phyloP scores from a whole-genome alignment of 2,797 vertebrate genomes.

The Dipus sagitta region DNA sequence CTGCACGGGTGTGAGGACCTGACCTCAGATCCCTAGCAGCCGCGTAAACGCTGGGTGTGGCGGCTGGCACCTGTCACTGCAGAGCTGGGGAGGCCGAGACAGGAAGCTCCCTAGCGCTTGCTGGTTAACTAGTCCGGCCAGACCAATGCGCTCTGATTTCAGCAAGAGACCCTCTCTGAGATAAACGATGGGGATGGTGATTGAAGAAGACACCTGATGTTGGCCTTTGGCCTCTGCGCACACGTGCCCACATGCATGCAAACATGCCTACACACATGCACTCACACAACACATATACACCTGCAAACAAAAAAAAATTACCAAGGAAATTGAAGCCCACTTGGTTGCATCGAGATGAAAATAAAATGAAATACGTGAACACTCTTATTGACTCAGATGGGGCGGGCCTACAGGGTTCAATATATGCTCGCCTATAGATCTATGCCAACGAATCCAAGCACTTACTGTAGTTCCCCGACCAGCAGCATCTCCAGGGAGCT shows the following conservation, averaged over 20 bases:
- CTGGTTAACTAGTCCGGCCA: background rate
- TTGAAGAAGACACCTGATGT: no score
- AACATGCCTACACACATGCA: no score
- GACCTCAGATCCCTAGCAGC: no score
- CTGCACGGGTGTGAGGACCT: background rate
- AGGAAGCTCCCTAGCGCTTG: background rate
- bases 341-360: no score
- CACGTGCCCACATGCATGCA: background rate
- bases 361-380: no score
- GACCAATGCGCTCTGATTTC: background rate
- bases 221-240: background rate
- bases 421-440: background rate
- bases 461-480: no score
- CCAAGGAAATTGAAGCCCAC: no score
- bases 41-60: background rate
- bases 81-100: no score
- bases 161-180: background rate
- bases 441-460: background rate
- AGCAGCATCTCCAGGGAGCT: background rate
- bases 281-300: no score
- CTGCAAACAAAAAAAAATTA: no score
- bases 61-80: background rate
- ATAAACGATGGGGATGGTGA: background rate
- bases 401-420: background rate
- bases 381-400: background rate